Evolutionary conservation across 2,113 vertebrate species (phyloP).

Genomic region (Egretta garzetta): DNA sequence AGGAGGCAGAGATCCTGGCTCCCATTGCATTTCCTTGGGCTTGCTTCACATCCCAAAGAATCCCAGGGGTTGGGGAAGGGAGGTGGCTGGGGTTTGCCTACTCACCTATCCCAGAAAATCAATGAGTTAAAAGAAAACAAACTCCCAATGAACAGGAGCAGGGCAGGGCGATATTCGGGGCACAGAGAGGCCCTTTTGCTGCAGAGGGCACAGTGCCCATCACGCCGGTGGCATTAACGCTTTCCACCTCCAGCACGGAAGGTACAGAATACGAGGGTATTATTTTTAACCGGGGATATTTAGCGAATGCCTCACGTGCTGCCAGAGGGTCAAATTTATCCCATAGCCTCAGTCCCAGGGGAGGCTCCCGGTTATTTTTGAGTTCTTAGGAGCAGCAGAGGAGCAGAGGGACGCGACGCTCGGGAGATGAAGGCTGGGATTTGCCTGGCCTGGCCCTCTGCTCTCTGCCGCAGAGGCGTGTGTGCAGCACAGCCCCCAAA

Average conservation of each 20-base stretch:
- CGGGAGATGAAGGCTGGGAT: background rate
- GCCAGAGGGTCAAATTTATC: constrained; percentile 9
- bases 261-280: background rate
- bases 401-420: background rate
- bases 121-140: background rate
- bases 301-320: background rate
- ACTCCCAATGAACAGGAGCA: rapidly evolving
- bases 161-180: background rate
- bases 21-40: background rate
- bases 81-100: background rate
- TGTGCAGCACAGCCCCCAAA: rapidly evolving
- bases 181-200: background rate
- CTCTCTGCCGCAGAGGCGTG: rapidly evolving
- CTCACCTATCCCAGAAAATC: background rate
- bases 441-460: background rate
- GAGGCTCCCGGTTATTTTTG: constrained; percentile 3
- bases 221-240: background rate
- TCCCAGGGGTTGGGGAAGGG: background rate
- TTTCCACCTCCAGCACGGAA: background rate
- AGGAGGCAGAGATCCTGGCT: background rate
- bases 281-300: background rate
- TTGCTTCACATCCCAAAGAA: background rate
- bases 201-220: rapidly evolving
- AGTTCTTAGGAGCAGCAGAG: background rate
- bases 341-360: background rate